phyloP scores from a whole-genome alignment of 2,888 invertebrate species.

The Mactromeris polynyma region DNA sequence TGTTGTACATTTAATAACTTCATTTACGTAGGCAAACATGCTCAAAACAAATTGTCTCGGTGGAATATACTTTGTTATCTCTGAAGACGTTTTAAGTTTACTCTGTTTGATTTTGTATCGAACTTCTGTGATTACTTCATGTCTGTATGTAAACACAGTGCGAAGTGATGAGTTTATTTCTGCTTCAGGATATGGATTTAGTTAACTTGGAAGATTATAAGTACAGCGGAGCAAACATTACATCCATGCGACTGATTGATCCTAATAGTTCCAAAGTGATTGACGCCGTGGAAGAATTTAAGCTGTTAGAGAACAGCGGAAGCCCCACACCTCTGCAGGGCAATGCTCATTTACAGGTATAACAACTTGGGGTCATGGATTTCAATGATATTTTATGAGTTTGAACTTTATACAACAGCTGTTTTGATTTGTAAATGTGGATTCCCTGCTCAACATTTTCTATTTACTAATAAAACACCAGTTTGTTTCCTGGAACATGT shows the following conservation, averaged over 20 bases:
- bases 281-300: conserved; percentile 82
- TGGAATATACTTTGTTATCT: neutral
- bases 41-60: neutral
- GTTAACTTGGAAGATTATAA: conserved; percentile 90
- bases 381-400: too few species aligned
- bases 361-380: neutral
- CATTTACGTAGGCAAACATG: neutral
- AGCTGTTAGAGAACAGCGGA: conserved; percentile 70
- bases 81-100: neutral
- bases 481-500: too few species aligned
- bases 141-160: neutral
- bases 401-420: too few species aligned
- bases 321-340: conserved; percentile 79
- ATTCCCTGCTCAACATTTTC: too few species aligned
- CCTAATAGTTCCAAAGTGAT: conserved; percentile 78
- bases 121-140: neutral
- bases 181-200: conserved; percentile 86
- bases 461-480: too few species aligned
- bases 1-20: neutral
- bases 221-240: conserved; percentile 97
- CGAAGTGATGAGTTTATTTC: neutral
- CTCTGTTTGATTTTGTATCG: neutral
- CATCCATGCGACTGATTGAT: conserved; percentile 92
- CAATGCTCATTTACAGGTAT: conserved; percentile 72
- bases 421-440: too few species aligned